These are phyloP conservation scores for Paralichthys olivaceus DNA, from an alignment of 2,113 vertebrate genomes.

Conservation along the genomic window DNA sequence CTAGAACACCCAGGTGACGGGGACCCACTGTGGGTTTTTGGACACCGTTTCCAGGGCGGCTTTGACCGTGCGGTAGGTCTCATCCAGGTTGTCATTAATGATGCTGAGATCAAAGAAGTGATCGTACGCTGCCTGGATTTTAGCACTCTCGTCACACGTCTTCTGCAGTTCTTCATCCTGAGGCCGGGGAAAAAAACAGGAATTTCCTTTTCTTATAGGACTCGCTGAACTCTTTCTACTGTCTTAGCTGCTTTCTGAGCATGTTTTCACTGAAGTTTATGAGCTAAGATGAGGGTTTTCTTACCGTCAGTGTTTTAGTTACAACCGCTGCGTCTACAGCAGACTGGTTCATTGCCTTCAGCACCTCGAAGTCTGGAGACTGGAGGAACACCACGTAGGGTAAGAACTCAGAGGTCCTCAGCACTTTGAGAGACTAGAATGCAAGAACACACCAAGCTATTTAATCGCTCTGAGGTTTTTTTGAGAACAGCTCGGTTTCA, in stretches of 20 bases:
- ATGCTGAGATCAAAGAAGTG: conserved; percentile 95
- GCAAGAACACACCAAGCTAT: not conserved
- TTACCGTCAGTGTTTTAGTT: conserved; percentile 89
- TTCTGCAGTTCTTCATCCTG: conserved; percentile 90
- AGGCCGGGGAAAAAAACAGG: not conserved
- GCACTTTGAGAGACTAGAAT: conserved; percentile 90
- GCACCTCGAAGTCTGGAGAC: conserved; percentile 88
- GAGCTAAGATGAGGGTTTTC: not conserved
- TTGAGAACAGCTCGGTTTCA: not conserved
- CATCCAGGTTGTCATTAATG: conserved; percentile 91
- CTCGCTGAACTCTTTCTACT: not conserved
- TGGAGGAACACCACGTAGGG: conserved; percentile 96
- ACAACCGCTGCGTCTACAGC: conserved; percentile 88
- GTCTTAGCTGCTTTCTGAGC: not conserved
- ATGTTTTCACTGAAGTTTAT: not conserved
- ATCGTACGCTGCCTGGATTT: conserved; percentile 89
- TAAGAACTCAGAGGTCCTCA: conserved; percentile 94
- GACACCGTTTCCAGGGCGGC: conserved; percentile 88
- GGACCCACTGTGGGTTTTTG: conserved; percentile 92
- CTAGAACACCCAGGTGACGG: conserved; percentile 96
- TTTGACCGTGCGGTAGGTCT: conserved; percentile 87
- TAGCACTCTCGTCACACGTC: conserved; percentile 89
- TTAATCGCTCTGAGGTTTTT: not conserved
- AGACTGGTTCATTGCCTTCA: conserved; percentile 91
- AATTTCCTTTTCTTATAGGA: not conserved